Evolutionary conservation across 2,797 vertebrate species (phyloP).

Genomic region (Acanthis flammea): DNA sequence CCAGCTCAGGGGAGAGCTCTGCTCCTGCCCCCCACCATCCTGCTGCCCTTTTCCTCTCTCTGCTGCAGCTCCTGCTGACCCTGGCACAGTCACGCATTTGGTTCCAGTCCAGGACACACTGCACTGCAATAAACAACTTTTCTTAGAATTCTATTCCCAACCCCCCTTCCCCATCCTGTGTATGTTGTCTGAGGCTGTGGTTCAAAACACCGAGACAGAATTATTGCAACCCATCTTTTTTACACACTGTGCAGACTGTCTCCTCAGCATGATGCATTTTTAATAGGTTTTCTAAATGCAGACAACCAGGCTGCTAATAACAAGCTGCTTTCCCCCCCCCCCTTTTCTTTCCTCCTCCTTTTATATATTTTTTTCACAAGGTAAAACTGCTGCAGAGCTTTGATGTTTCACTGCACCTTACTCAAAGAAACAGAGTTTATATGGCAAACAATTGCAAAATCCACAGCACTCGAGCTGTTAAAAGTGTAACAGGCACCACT

Average conservation of each 20-base stretch:
- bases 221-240: conserved; percentile 74
- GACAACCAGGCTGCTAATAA: conserved; percentile 67
- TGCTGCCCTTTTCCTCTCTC: not conserved
- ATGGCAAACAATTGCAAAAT: conserved; percentile 9
- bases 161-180: not conserved
- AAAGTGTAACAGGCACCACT: not conserved
- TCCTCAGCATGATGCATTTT: conserved; percentile 70
- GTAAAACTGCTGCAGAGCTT: conserved; percentile 38
- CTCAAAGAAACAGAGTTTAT: conserved; percentile 8
- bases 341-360: not conserved
- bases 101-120: conserved; percentile 57
- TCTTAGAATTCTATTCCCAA: conserved; percentile 30
- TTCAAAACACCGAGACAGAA: conserved; percentile 78
- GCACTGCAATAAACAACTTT: conserved; percentile 74
- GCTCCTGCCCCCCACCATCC: not conserved
- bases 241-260: conserved; percentile 65
- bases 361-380: not conserved
- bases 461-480: not conserved
- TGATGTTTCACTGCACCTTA: conserved; percentile 2
- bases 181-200: conserved; percentile 74
- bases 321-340: not conserved
- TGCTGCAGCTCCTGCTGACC: not conserved
- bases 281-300: conserved; percentile 60
- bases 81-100: conserved; percentile 11
- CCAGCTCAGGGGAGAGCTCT: not conserved